Evolutionary conservation across 1,140 invertebrate species (phyloP), one percentile per base, ranked within the genome.

Genomic region (Drosophila tsacasi): DNA sequence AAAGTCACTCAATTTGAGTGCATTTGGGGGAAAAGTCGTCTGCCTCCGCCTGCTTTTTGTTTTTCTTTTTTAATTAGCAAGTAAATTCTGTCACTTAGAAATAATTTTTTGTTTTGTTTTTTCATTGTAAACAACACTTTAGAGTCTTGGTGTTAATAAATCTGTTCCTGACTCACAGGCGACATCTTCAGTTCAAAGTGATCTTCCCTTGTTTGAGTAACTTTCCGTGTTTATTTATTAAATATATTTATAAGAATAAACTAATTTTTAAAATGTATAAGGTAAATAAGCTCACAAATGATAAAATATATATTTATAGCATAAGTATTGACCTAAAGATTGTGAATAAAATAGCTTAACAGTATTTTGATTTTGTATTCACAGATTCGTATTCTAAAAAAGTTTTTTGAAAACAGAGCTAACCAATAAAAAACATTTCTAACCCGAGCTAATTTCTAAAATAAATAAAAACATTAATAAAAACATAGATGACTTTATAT

Each of bases 111-210:
- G n/a, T 21, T 47, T 25, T 47, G 13, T 46, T 42, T 37, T 27
- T 30, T 0, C n/a, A 17, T 17, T 50, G 57, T 42, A 76, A 77
- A 68, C 54, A 77, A 68, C 30, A 47, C 39, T 57, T 78, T 78
- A 50, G 75, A 19, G n/a, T 8, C 10, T 32, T 9, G 1, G 30
- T 75, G 69, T 37, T 74, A 75, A 61, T 78, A 39, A 42, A 52
- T 35, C 44, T 61, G 44, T 39, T 52, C 3, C 46, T 60, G 66
- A 68, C 46, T 69, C 63, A 23, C 23, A 13, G 13, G 12, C 19
- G 30, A 27, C 50, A 68, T 58, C 17, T 19, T 35, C 5, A 25
- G 37, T 12, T 25, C 6, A 35, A 21, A 47, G 19, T 40, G 15
- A 58, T 69, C 13, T 39, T 30, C 13, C 37, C 3, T 17, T 57